Conservation (phyloP, 2,888 invertebrate genomes). For the Luperina nickerlii region DNA sequence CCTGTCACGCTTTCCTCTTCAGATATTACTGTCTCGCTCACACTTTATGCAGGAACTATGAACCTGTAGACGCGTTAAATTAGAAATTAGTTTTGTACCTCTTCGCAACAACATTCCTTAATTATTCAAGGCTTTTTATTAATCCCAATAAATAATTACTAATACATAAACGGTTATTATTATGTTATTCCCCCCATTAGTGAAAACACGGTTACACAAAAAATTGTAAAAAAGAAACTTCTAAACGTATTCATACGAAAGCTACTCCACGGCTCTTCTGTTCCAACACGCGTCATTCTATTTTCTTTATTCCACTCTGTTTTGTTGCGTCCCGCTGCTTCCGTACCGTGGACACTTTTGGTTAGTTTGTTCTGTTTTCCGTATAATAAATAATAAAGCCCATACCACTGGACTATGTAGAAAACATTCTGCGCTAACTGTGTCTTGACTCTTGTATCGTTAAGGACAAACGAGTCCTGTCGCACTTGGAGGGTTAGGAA, state of each 20-base stretch:
- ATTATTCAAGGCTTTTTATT: neutral
- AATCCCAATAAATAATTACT: neutral
- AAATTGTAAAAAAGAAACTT: slow-evolving; percentile 8
- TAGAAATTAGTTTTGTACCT: slow-evolving; percentile 19
- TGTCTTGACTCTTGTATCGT: slow-evolving; percentile 63
- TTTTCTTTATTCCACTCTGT: slow-evolving; percentile 86
- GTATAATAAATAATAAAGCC: slow-evolving; percentile 89
- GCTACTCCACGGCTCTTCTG: slow-evolving; percentile 75
- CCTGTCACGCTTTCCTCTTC: slow-evolving; percentile 84
- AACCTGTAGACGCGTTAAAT: slow-evolving; percentile 37
- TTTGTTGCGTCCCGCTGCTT: slow-evolving; percentile 87
- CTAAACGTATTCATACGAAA: slow-evolving; percentile 51
- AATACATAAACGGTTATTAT: neutral
- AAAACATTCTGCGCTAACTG: slow-evolving; percentile 64
- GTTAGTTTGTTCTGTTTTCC: slow-evolving; percentile 89
- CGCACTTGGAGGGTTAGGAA: slow-evolving; percentile 64
- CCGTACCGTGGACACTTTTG: slow-evolving; percentile 89
- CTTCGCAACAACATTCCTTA: neutral
- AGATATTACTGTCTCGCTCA: slow-evolving; percentile 76
- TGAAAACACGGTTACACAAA: slow-evolving; percentile 1
- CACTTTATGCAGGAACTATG: slow-evolving; percentile 40
- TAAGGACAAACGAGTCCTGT: slow-evolving; percentile 54
- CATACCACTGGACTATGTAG: slow-evolving; percentile 71
- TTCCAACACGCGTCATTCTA: slow-evolving; percentile 83
- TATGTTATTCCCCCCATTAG: neutral